Base-by-base conservation (phyloP, 2,797 vertebrate genomes). In the Chaetophractus vellerosus region DNA sequence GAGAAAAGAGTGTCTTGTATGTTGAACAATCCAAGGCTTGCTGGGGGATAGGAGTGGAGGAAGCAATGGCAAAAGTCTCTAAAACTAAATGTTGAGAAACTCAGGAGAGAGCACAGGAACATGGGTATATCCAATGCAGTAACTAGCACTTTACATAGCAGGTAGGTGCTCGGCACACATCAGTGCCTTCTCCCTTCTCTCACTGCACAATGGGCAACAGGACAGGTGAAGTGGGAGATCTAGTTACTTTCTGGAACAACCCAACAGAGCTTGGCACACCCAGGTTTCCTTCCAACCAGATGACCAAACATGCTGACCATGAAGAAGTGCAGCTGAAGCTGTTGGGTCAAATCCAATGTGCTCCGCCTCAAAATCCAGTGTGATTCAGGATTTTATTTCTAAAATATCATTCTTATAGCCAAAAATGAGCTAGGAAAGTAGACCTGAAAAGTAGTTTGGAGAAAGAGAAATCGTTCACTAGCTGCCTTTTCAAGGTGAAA, bases 391-490 rank as follows among this genome's bases (percentile, higher is more conserved):
- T 71, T 33, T 48, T 83, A 50, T 36, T 72, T 81, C 87, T 66
- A 87, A 90, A 59, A 8, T 50, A 55, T 4, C 50, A 33, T 66
- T 66, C 68, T 80, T 48, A 38, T 14, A 72, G 64, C 16, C 64
- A 91, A 91, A 19, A 16, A 63, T 57, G 23, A 0, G 16, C 68
- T 82, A 90, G 36, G 61, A 71, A 81, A 80, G 15, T 19, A 9
- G 41, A 74, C 36, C 84, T 85, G 64, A 89, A 68, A 89, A 78
- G 28, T 61, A 72, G 36, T n/a, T 31, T 16, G 78, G 86, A 52
- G 55, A 84, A 85, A 69, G 36, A 68, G 31, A 88, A 92, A 50
- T 4, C 80, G 38, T 10, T 80, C 15, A 89, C 24, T 81, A 31
- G 52, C 41, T 72, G 52, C 52, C 52, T 55, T 55, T 66, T 92